Conservation (phyloP, 92 coral and sea anemone species). For the Palythoa grandis region DNA sequence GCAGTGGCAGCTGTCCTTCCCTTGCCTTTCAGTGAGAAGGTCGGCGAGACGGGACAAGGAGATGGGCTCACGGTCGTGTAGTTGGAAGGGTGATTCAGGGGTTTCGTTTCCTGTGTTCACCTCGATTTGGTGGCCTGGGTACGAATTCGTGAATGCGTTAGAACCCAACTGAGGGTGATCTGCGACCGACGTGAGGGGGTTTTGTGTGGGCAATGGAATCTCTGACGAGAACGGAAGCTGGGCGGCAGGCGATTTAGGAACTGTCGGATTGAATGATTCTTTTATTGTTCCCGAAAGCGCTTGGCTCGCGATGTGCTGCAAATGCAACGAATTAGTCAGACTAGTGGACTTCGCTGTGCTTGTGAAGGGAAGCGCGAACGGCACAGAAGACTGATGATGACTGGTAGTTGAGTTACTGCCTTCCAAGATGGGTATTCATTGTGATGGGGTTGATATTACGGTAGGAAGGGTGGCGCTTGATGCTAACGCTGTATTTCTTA, state of each 20-base stretch:
- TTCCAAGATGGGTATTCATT: too few species aligned
- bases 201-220: too few species aligned
- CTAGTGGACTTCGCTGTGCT: constrained; percentile 1
- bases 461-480: background rate
- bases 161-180: too few species aligned
- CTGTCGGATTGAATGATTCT: background rate
- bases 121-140: background rate
- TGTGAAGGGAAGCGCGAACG: background rate
- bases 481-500: background rate
- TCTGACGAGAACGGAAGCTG: too few species aligned
- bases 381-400: background rate
- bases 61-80: background rate
- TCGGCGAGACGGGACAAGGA: constrained; percentile 16
- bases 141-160: too few species aligned
- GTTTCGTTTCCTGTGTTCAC: background rate
- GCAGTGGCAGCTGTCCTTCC: constrained; percentile 35
- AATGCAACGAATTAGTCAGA: background rate
- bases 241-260: background rate
- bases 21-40: constrained; percentile 25
- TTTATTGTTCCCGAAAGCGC: constrained; percentile 2
- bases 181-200: too few species aligned
- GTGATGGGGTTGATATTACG: background rate
- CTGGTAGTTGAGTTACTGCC: too few species aligned
- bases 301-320: background rate
- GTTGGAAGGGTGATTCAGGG: background rate